Conservation (phyloP, 2,113 vertebrate species). For the Gobiocypris rarus region DNA sequence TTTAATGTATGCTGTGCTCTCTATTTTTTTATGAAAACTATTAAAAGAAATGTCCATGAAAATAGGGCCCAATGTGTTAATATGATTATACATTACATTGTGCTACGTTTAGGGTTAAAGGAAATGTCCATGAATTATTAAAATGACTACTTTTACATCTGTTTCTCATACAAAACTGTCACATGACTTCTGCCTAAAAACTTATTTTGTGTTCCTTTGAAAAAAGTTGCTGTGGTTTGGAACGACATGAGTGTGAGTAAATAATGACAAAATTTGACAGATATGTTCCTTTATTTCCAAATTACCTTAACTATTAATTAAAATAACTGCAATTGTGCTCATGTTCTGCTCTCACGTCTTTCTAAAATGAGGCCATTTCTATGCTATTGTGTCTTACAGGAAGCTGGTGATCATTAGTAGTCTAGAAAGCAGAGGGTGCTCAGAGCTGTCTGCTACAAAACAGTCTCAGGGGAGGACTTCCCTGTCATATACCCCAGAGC, state of each 20-base stretch:
- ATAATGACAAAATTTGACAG: not conserved
- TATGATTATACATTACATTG: too few species aligned
- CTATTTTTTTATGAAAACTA: too few species aligned
- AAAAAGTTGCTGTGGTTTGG: not conserved
- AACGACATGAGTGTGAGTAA: not conserved
- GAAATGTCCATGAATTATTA: too few species aligned
- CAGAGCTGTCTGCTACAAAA: not conserved
- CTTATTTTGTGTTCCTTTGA: not conserved
- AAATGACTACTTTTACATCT: too few species aligned
- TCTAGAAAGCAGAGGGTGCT: not conserved
- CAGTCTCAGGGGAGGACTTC: not conserved
- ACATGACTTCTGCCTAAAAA: too few species aligned
- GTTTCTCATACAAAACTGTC: too few species aligned
- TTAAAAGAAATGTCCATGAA: too few species aligned
- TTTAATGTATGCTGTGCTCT: too few species aligned
- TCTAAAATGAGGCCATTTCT: constrained; percentile 1
- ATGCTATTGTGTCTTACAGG: not conserved
- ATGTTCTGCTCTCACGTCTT: not conserved
- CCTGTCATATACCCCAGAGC: not conserved
- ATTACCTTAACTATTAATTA: not conserved
- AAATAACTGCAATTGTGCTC: not conserved
- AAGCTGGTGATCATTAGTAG: constrained; percentile 9
- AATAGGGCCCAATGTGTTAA: too few species aligned
- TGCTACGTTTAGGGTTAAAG: too few species aligned
- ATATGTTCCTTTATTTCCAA: not conserved